Evolutionary conservation across 2,113 vertebrate genomes (phyloP), one percentile per base, ranked within the genome.

Genomic region (Pygoscelis adeliae): DNA sequence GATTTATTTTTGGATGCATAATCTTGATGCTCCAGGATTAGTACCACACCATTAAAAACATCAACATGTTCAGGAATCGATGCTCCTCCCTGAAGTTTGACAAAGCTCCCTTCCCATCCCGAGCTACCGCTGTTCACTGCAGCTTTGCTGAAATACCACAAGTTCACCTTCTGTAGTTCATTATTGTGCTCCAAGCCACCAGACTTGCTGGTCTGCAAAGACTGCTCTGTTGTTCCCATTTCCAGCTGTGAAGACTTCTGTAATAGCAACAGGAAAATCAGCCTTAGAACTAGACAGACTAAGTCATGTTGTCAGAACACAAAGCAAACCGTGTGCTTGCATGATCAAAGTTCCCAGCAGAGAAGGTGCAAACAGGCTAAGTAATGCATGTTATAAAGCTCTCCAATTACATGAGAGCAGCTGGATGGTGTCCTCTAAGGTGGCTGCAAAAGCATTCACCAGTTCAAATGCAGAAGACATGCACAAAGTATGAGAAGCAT

Each of bases 91-190:
- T 78, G 5, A 58, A 42, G 10, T 11, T 1, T 32, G 46, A n/a
- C 32, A 34, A 20, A 78, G 40, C 26, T 59, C 26, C 49, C 21
- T 20, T 67, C 47, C 77, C 46, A 46, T 10, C 52, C 56, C 11
- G 0, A 63, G 47, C 21, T 47, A 52, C 5, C 13, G 9, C 47
- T 16, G 6, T 27, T 55, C 15, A 25, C 10, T 3, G 1, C 30
- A 67, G 52, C 21, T 56, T 49, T 10, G 13, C 38, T n/a, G 16
- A 58, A 89, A 30, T 7, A 58, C n/a, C 44, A 22, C 72, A 62
- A 49, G n/a, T 15, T 91, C 94, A 99, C 99, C 99, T 99, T 98
- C 50, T 98, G 98, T 56, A 99, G 96, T 62, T 99, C 98, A 49
- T 90, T 72, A 71, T 81, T 93, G 71, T 96, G 92, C 66, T 99